phyloP scores from a whole-genome alignment of 2,113 vertebrate genomes.

The Desmodus rotundus region DNA sequence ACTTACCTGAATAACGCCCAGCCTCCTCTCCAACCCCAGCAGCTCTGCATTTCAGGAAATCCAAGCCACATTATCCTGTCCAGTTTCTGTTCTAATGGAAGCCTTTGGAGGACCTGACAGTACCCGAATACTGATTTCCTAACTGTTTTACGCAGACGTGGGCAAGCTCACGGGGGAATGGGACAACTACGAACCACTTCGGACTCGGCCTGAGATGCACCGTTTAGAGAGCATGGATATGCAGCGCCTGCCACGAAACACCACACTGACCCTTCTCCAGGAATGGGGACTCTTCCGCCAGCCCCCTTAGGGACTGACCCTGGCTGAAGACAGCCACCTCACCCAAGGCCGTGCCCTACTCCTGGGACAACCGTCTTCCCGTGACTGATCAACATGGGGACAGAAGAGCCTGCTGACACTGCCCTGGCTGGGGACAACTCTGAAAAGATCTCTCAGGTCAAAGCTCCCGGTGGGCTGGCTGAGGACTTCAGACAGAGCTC shows the following conservation, averaged over 20 bases:
- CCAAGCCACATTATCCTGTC: not conserved
- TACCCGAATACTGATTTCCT: not conserved
- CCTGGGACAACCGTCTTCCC: not conserved
- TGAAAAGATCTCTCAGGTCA: not conserved
- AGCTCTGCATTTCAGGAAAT: not conserved
- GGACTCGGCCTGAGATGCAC: not conserved
- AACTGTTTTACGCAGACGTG: not conserved
- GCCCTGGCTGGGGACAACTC: not conserved
- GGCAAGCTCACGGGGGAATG: not conserved
- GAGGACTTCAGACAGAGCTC: not conserved
- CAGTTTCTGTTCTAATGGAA: not conserved
- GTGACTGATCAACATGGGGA: too few species aligned
- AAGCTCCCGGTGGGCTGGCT: not conserved
- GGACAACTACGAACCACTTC: not conserved
- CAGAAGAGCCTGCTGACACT: not conserved
- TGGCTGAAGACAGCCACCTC: not conserved
- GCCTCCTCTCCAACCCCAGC: not conserved
- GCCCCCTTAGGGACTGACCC: not conserved
- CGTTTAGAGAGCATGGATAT: not conserved
- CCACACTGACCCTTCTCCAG: not conserved
- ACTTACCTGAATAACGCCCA: not conserved
- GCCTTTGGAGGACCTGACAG: not conserved
- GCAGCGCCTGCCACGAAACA: accelerated
- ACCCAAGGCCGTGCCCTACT: not conserved
- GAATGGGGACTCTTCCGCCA: not conserved